Evolutionary conservation across 2,113 vertebrate genomes (phyloP).

Genomic region (Pomatostomus ruficeps): DNA sequence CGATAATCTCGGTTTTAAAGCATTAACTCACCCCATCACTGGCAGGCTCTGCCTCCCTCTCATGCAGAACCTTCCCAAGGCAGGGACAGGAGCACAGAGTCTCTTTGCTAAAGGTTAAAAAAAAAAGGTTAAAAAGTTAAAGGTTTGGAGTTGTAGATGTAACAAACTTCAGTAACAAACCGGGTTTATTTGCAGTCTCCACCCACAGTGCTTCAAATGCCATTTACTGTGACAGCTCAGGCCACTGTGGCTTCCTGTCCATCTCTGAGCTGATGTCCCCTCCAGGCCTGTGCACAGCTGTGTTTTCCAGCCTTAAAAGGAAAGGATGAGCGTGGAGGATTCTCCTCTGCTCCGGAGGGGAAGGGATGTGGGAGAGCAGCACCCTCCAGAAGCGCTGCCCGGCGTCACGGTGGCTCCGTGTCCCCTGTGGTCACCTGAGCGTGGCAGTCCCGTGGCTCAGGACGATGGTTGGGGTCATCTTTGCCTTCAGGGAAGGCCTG

Average conservation of each 20-base stretch:
- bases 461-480: not conserved
- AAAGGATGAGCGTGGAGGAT: not conserved
- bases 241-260: not conserved
- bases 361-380: not conserved
- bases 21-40: not conserved
- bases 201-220: not conserved
- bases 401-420: not conserved
- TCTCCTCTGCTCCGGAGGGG: not conserved
- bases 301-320: not conserved
- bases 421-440: fast-evolving
- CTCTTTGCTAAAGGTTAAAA: too few relatives aligned
- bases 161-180: not conserved
- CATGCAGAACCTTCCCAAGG: fast-evolving
- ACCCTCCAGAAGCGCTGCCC: not conserved
- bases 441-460: fast-evolving
- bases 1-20: not conserved
- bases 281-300: not conserved
- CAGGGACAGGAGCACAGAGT: not conserved
- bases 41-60: not conserved
- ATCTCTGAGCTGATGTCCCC: not conserved
- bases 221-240: not conserved
- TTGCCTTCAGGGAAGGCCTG: not conserved
- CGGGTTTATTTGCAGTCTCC: not conserved
- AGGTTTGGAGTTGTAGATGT: not conserved
- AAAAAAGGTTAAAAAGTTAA: too few relatives aligned